Evolutionary conservation across 2,797 vertebrate species (phyloP), one percentile per base, ranked within the genome.

Genomic region (Falco columbarius): DNA sequence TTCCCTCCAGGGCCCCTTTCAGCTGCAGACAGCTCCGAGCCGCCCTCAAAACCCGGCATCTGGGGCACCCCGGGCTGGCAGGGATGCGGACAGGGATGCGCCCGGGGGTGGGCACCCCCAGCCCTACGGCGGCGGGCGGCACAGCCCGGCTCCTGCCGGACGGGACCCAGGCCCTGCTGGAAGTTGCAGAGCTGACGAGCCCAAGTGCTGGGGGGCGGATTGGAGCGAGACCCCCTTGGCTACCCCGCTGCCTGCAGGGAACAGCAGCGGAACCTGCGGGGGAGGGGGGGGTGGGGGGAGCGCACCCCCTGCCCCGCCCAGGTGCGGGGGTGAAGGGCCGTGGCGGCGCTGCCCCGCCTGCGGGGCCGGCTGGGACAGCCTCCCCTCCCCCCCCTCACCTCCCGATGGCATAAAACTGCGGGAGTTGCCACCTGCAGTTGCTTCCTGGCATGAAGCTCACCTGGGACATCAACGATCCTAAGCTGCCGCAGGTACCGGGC

Each of bases 381-480:
- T 7, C 32, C 1, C 15, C 38, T 10, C 38, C 22, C 23, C 24
- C 12, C n/a, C 5, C 14, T 20, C 17, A 10, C 27, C 29, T 59
- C 83, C 68, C 47, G 22, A 70, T 3, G 0, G 32, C 42, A 92
- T 97, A 90, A 95, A 96, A 93, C 46, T 13, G 16, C 90, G 21
- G 98, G 98, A 90, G 97, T 95, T 5, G 14, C 88, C 10, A 91
- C 98, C 63, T 80, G 96, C 12, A 81, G 95, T 21, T 91, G 96
- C 49, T 98, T 97, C 18, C 96, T 21, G 98, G 98, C 55, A 99
- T 99, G 99, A 99, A 99, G 97, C 97, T 99, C 81, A 99, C 98
- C 7, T 99, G 99, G 99, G 99, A 99, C 84, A 99, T 99, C 97
- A 99, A 99, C 90, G 99, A 99, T 73, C 99, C 99, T 8, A 99